These are phyloP conservation scores for Taeniopygia guttata DNA, from an alignment of 2,797 vertebrate species.

Conservation along the genomic window DNA sequence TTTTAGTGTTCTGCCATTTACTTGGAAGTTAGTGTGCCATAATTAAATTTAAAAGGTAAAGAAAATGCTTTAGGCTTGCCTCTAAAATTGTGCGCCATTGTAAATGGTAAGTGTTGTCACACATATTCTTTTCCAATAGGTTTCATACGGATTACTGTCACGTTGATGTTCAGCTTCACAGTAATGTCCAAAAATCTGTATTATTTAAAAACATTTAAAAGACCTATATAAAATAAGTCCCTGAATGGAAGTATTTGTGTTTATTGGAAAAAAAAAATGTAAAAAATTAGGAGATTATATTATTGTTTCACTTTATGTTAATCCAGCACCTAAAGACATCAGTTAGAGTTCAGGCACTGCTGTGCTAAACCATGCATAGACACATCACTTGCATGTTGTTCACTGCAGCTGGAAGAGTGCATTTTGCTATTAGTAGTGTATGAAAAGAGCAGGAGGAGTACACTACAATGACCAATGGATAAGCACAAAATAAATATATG, in stretches of 20 bases:
- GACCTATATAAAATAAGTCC: background rate
- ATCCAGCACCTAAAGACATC: background rate
- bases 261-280: background rate
- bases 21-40: background rate
- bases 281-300: background rate
- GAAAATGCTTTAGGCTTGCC: background rate
- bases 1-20: background rate
- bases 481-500: background rate
- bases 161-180: background rate
- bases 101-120: background rate
- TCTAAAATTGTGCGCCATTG: background rate
- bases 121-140: background rate
- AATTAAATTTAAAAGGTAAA: constrained; percentile 6
- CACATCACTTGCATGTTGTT: background rate
- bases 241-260: background rate
- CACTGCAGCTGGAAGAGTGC: background rate
- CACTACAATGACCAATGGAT: background rate
- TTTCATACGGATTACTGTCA: background rate
- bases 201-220: background rate
- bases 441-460: background rate
- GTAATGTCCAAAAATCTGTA: background rate
- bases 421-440: background rate
- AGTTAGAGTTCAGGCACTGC: background rate
- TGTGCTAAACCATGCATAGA: background rate
- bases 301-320: background rate